Conservation (phyloP, 2,113 vertebrate genomes). For the Dryoscopus gambensis region DNA sequence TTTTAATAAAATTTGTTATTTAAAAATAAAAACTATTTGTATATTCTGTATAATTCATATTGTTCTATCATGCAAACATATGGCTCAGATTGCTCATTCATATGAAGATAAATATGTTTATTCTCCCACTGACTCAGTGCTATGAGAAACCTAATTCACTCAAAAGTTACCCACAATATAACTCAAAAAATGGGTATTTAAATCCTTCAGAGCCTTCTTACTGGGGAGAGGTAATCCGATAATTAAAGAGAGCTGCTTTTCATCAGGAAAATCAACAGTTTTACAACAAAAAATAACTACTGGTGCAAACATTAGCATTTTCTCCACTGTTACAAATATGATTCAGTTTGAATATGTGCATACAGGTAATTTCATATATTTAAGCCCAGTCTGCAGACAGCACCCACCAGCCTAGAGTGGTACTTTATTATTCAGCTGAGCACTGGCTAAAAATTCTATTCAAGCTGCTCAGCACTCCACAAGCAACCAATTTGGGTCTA, state of each 20-base stretch:
- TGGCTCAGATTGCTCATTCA: neutral
- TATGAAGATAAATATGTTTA: neutral
- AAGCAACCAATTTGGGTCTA: neutral
- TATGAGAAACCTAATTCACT: neutral
- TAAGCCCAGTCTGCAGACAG: neutral
- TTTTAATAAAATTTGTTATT: neutral
- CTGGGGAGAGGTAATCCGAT: neutral
- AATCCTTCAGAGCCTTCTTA: neutral
- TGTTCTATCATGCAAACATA: neutral
- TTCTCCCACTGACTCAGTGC: neutral
- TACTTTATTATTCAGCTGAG: neutral
- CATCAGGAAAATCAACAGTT: neutral
- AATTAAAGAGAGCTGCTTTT: neutral
- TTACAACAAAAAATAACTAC: neutral
- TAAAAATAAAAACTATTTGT: neutral
- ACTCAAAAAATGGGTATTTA: neutral
- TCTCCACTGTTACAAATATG: neutral
- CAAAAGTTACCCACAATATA: neutral
- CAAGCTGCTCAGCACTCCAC: neutral
- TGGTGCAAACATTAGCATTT: neutral
- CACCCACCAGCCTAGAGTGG: neutral
- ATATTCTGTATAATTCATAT: neutral
- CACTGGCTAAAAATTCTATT: neutral
- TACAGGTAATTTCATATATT: neutral
- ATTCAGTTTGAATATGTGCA: neutral